A percentile compares a stretch with the other conserved stretches of the same genome.
These are phyloP conservation scores for Arrhopalites spinosus DNA, from an alignment of 2,888 invertebrate species.

Conservation along the genomic window DNA sequence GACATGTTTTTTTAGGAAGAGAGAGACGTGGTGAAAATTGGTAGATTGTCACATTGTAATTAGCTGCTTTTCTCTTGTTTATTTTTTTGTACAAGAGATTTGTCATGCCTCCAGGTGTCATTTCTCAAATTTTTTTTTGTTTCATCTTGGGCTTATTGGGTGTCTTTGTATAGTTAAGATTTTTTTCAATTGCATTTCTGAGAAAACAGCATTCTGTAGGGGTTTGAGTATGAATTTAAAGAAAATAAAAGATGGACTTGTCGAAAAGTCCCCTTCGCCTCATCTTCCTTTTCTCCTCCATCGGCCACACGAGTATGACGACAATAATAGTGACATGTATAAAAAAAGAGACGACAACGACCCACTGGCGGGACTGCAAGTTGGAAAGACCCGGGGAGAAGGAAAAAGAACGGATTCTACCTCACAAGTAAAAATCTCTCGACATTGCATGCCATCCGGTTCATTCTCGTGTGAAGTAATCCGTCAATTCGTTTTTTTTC, in stretches of 20 bases:
- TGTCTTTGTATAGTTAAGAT: not conserved
- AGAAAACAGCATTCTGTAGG: too few species aligned
- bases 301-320: not conserved
- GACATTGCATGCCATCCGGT: slow-evolving; percentile 12
- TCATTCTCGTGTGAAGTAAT: slow-evolving; percentile 36
- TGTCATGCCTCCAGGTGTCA: slow-evolving; percentile 37
- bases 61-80: too few species aligned
- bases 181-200: too few species aligned
- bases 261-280: slow-evolving; percentile 1
- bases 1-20: too few species aligned
- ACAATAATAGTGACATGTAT: not conserved
- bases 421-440: slow-evolving; percentile 28
- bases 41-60: too few species aligned
- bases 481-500: slow-evolving; percentile 29
- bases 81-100: not conserved
- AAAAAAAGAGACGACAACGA: not conserved
- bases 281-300: not conserved
- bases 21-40: too few species aligned
- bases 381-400: not conserved
- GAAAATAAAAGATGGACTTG: slow-evolving; percentile 31
- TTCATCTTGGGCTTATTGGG: not conserved
- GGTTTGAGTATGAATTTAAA: too few species aligned
- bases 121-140: slow-evolving; percentile 11
- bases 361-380: not conserved
- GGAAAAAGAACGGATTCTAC: not conserved